Percentiles rank a stretch among this genome's conserved stretches.
Evolutionary conservation across 2,797 vertebrate species (phyloP).

Genomic region (Poecilia wingei): DNA sequence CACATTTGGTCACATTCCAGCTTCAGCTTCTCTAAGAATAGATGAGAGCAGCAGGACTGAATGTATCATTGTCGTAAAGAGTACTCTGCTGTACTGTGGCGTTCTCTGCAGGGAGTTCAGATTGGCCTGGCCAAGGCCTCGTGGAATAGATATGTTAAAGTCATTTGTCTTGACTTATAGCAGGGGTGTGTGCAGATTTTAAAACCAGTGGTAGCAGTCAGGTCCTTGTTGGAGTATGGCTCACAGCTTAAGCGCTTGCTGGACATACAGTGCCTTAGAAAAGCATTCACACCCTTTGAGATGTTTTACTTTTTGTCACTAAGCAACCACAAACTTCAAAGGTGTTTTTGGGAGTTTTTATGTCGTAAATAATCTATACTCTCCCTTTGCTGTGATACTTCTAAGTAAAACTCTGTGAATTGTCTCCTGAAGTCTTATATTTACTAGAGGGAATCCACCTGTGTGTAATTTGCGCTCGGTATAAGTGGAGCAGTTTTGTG

Average conservation of each 20-base stretch:
- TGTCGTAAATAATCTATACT: neutral
- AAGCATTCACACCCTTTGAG: neutral
- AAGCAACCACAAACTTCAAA: neutral
- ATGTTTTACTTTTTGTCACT: neutral
- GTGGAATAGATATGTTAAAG: slow-evolving; percentile 55
- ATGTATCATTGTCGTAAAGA: slow-evolving; percentile 65
- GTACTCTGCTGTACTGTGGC: slow-evolving; percentile 29
- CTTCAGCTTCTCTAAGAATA: slow-evolving; percentile 59
- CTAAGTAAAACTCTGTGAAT: too few relatives aligned
- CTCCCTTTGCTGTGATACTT: neutral
- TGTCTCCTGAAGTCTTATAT: neutral
- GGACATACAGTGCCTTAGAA: neutral
- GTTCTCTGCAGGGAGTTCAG: slow-evolving; percentile 41
- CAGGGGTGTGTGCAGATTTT: slow-evolving; percentile 39
- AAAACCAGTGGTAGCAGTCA: slow-evolving; percentile 26
- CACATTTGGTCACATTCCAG: slow-evolving; percentile 45
- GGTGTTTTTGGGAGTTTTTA: neutral
- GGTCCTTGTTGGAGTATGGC: slow-evolving; percentile 22
- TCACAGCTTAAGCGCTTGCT: slow-evolving; percentile 1
- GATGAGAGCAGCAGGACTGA: slow-evolving; percentile 47
- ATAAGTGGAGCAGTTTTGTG: neutral
- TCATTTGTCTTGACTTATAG: slow-evolving; percentile 47
- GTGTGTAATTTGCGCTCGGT: neutral
- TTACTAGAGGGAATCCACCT: neutral
- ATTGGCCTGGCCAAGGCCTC: slow-evolving; percentile 46